Evolutionary conservation across 1,140 invertebrate species (phyloP).

Genomic region (Laodelphax striatellus): DNA sequence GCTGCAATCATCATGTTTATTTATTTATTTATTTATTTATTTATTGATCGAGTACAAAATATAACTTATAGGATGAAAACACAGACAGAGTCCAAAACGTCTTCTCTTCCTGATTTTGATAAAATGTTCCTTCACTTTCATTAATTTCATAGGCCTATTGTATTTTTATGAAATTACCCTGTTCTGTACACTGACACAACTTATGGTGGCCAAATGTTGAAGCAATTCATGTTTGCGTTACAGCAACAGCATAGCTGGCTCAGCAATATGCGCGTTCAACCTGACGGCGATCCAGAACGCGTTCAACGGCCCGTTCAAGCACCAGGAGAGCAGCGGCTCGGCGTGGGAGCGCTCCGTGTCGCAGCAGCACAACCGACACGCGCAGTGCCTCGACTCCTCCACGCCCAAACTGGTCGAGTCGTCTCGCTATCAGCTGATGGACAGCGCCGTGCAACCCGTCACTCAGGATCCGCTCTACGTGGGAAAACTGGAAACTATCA

Average conservation of each 20-base stretch:
- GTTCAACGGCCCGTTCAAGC: constrained; percentile 81
- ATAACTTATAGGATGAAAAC: no score
- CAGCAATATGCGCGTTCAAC: constrained; percentile 87
- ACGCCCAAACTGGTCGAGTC: constrained; percentile 45
- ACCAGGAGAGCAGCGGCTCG: constrained; percentile 59
- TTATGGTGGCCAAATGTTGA: no score
- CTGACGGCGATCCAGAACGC: constrained; percentile 68
- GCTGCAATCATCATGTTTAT: no score
- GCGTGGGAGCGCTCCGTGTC: constrained; percentile 62
- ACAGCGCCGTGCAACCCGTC: constrained; percentile 65
- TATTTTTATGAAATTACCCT: no score
- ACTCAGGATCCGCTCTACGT: constrained; percentile 56
- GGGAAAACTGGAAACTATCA: constrained; percentile 57
- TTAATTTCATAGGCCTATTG: no score
- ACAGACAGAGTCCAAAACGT: no score
- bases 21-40: no score
- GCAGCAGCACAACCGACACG: constrained; percentile 22
- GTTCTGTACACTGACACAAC: no score
- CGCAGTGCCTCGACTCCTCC: constrained; percentile 15
- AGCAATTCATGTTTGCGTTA: constrained; percentile 12
- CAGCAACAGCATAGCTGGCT: constrained; percentile 83
- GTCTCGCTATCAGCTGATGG: constrained; percentile 77
- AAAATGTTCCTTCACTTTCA: no score
- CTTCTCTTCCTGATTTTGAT: no score
- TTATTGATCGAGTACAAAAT: no score